Evolutionary conservation across 2,888 invertebrate species (phyloP).

Genomic region (Troglohyphantes excavatus): DNA sequence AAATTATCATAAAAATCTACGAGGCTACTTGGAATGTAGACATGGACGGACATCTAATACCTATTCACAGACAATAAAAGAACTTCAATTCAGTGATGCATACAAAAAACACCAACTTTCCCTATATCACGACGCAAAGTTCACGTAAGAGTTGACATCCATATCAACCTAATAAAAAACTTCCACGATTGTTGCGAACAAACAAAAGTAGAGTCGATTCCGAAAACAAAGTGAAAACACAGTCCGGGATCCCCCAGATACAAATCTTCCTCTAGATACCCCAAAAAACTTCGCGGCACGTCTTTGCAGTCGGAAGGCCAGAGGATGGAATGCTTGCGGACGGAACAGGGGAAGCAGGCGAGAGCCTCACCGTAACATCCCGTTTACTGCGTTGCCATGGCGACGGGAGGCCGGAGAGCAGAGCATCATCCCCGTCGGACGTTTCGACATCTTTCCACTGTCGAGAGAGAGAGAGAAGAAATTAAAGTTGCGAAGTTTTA

Average conservation of each 20-base stretch:
- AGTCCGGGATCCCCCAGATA: not conserved
- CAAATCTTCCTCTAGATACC: not conserved
- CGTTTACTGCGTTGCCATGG: constrained; percentile 65
- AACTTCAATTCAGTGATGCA: not conserved
- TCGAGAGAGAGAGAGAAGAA: constrained; percentile 23
- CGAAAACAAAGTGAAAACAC: too few species aligned
- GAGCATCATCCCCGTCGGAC: constrained; percentile 48
- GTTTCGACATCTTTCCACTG: constrained; percentile 46
- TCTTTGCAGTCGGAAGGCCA: constrained; percentile 52
- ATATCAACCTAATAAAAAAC: not conserved
- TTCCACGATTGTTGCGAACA: not conserved
- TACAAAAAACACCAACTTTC: not conserved
- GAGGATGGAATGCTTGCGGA: constrained; percentile 67
- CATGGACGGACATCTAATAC: constrained; percentile 10
- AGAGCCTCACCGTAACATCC: constrained; percentile 54
- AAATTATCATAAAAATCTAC: too few species aligned
- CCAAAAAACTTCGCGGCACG: constrained; percentile 28
- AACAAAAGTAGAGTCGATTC: not conserved
- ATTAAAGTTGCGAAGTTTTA: constrained; percentile 48
- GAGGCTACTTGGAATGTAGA: constrained; percentile 1
- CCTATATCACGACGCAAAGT: not conserved
- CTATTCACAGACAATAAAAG: not conserved
- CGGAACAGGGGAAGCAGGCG: constrained; percentile 25
- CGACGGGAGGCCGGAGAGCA: constrained; percentile 66
- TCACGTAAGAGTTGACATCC: not conserved